Evolutionary conservation across 2,888 invertebrate genomes (phyloP).

Genomic region (Lycocerus yunnanus): DNA sequence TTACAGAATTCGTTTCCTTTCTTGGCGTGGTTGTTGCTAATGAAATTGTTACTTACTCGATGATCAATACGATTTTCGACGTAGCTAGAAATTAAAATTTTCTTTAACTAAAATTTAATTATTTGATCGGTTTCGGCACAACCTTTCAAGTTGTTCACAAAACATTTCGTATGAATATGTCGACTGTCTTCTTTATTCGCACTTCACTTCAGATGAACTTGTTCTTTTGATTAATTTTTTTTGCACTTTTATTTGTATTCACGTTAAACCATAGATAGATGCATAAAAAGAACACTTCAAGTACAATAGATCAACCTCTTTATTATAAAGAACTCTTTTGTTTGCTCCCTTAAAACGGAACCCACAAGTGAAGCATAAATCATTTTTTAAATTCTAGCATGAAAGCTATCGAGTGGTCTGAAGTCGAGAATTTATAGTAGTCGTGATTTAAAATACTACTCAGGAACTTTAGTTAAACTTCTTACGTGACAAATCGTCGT

Average conservation of each 20-base stretch:
- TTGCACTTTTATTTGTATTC: conserved; percentile 22
- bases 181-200: not conserved
- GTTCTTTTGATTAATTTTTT: conserved; percentile 2
- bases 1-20: not conserved
- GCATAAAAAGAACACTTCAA: conserved; percentile 21
- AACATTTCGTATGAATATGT: not conserved
- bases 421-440: conserved; percentile 7
- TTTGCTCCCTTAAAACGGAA: conserved; percentile 24
- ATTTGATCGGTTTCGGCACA: not conserved
- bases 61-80: not conserved
- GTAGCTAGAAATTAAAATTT: not conserved
- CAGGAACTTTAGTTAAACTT: not conserved
- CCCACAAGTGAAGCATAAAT: conserved; percentile 27
- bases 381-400: conserved; percentile 25
- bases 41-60: conserved; percentile 1
- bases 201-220: conserved; percentile 7
- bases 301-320: conserved; percentile 23
- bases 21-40: not conserved
- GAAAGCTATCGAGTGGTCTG: conserved; percentile 13
- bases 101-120: not conserved
- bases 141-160: not conserved
- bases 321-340: conserved; percentile 26
- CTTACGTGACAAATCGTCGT: not conserved
- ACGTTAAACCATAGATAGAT: conserved; percentile 17
- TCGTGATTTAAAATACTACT: conserved; percentile 12